Conservation (phyloP, 2,113 vertebrate species). For the Dermatemys mawii region DNA sequence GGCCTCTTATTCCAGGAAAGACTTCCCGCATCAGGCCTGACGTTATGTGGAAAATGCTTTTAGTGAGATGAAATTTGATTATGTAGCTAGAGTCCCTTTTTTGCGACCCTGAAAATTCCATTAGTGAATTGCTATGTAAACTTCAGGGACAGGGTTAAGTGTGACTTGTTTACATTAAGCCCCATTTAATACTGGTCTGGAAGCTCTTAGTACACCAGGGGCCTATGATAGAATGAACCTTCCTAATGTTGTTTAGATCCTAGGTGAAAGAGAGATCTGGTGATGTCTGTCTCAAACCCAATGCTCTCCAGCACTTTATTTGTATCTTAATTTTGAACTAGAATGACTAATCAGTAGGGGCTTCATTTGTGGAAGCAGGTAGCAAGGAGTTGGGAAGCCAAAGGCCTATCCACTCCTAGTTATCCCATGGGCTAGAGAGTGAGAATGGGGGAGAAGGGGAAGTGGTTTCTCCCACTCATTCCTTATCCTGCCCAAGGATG, state of each 20-base stretch:
- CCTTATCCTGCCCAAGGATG: too few relatives aligned
- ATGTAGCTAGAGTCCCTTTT: neutral
- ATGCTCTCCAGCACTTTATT: neutral
- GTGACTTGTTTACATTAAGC: neutral
- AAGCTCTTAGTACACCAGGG: rapidly evolving
- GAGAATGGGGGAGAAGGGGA: too few relatives aligned
- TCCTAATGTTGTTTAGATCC: neutral
- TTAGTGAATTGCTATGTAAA: neutral
- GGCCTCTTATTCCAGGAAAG: neutral
- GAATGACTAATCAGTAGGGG: neutral
- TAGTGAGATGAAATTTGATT: rapidly evolving
- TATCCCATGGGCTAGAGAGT: too few relatives aligned
- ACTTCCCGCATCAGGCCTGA: rapidly evolving
- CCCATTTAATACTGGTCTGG: neutral
- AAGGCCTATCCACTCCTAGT: too few relatives aligned
- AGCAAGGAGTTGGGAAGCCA: too few relatives aligned
- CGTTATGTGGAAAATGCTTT: neutral
- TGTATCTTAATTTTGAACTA: neutral
- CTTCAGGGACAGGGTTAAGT: neutral
- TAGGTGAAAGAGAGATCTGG: neutral
- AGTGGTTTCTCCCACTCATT: too few relatives aligned
- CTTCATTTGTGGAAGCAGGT: neutral
- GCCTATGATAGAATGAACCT: neutral
- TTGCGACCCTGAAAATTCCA: neutral
- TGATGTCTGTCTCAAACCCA: neutral